These are phyloP conservation scores for Xanthorhoe spadicearia DNA, from an alignment of 2,888 invertebrate genomes.

Conservation along the genomic window DNA sequence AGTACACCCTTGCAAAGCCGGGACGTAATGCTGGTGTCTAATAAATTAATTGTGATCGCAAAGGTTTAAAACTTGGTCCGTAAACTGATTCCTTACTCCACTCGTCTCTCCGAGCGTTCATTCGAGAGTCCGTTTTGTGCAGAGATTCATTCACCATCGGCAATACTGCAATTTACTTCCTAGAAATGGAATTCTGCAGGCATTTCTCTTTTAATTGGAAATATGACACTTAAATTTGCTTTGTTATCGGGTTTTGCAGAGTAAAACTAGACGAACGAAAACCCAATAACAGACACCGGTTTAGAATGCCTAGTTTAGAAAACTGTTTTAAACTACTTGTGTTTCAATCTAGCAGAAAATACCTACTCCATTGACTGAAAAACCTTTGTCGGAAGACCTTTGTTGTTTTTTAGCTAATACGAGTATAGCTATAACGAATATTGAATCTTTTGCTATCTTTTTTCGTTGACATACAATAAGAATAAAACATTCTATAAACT, in stretches of 20 bases:
- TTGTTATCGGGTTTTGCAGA: neutral
- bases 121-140: constrained; percentile 36
- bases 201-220: constrained; percentile 19
- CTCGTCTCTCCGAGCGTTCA: constrained; percentile 42
- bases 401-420: too few relatives aligned
- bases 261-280: neutral
- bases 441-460: too few relatives aligned
- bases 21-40: too few relatives aligned
- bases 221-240: neutral
- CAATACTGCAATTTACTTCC: constrained; percentile 19
- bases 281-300: neutral
- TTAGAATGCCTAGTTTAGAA: neutral
- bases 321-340: too few relatives aligned
- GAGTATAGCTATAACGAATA: too few relatives aligned
- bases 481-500: too few relatives aligned
- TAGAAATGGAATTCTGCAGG: constrained; percentile 18
- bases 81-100: constrained; percentile 51
- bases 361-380: too few relatives aligned
- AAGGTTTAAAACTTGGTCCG: constrained; percentile 24
- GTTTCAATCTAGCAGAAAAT: too few relatives aligned
- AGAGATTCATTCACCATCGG: constrained; percentile 14
- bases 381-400: too few relatives aligned
- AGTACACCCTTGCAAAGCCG: too few relatives aligned
- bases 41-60: too few relatives aligned
- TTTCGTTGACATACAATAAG: too few relatives aligned